These are phyloP conservation scores for Anomalospiza imberbis DNA, from an alignment of 2,797 vertebrate species.

Conservation along the genomic window DNA sequence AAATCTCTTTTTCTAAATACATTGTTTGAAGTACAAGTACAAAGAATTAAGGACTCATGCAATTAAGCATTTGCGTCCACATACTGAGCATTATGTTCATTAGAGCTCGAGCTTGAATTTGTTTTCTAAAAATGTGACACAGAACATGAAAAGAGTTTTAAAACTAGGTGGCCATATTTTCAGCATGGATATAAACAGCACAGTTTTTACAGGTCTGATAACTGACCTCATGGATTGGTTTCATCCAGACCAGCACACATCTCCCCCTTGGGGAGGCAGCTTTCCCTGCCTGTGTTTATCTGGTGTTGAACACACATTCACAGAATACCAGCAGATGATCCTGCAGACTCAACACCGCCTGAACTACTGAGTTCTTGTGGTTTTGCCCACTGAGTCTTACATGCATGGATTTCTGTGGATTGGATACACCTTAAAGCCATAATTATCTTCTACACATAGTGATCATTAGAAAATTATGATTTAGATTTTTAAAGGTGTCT, in stretches of 20 bases:
- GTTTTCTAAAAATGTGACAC: not conserved
- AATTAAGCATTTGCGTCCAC: fast-evolving
- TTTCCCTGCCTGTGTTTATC: not conserved
- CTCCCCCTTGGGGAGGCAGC: too few relatives aligned
- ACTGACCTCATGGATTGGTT: not conserved
- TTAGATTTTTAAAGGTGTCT: not conserved
- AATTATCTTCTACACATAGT: not conserved
- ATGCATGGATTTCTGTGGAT: not conserved
- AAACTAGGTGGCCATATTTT: not conserved
- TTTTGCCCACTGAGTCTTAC: not conserved
- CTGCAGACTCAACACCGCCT: not conserved
- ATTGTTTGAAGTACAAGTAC: not conserved
- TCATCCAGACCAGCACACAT: not conserved
- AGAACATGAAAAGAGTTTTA: not conserved
- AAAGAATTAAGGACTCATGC: not conserved
- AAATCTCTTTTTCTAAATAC: not conserved
- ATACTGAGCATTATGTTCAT: not conserved
- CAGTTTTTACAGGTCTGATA: not conserved
- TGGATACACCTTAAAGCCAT: not conserved
- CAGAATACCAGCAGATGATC: not conserved
- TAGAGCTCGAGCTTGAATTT: not conserved
- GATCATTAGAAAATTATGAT: not conserved
- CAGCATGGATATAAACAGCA: not conserved
- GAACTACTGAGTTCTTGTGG: not conserved
- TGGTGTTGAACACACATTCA: not conserved